Evolutionary conservation across 2,797 vertebrate genomes (phyloP).

Genomic region (Spinus olivaceus): DNA sequence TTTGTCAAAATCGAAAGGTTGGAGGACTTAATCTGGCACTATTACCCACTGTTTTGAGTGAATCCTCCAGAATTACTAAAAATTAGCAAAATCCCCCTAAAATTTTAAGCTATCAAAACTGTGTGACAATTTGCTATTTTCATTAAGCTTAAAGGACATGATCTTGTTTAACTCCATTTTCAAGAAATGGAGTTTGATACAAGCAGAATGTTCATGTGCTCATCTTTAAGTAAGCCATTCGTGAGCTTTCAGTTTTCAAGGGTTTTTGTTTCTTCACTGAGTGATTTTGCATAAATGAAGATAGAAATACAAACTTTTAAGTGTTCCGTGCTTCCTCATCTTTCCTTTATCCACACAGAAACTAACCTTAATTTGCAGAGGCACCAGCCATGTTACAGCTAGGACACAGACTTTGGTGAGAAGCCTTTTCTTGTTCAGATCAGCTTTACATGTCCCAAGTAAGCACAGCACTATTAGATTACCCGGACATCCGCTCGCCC

Average conservation of each 20-base stretch:
- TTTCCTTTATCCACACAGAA: not conserved
- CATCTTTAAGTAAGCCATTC: not conserved
- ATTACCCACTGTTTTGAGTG: not conserved
- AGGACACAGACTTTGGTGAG: not conserved
- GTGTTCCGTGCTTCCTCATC: not conserved
- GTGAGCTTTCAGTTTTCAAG: not conserved
- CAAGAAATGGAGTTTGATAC: not conserved
- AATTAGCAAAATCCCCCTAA: not conserved
- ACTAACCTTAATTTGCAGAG: not conserved
- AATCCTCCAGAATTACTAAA: not conserved
- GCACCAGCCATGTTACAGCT: not conserved
- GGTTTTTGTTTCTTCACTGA: not conserved
- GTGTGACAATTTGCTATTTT: not conserved
- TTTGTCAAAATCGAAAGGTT: not conserved
- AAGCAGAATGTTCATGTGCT: not conserved
- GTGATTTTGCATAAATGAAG: not conserved
- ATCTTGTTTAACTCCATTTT: not conserved
- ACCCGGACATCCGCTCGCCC: not conserved
- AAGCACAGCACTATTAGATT: not conserved
- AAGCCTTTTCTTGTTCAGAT: not conserved
- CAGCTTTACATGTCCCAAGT: not conserved
- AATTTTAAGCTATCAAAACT: not conserved
- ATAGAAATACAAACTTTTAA: not conserved
- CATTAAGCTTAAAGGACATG: not conserved
- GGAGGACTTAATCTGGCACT: not conserved